phyloP scores from a whole-genome alignment of 2,797 vertebrate species.

The Phrynocephalus vlangalii region DNA sequence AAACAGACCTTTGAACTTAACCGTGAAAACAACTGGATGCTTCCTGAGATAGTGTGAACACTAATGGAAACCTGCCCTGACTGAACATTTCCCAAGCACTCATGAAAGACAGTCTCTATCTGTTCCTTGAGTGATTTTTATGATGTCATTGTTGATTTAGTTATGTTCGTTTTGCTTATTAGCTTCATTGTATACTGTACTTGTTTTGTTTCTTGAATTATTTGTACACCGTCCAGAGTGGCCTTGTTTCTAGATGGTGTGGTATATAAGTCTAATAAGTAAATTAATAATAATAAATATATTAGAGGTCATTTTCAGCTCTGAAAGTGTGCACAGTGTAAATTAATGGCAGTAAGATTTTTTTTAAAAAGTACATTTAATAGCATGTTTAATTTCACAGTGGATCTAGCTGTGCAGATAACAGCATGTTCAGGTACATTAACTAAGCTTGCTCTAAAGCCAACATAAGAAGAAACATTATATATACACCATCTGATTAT shows the following conservation, averaged over 20 bases:
- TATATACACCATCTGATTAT: too few relatives aligned
- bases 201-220: too few relatives aligned
- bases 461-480: neutral
- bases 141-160: too few relatives aligned
- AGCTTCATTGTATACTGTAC: too few relatives aligned
- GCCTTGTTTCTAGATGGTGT: too few relatives aligned
- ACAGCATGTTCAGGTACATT: neutral
- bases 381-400: neutral
- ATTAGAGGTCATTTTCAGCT: neutral
- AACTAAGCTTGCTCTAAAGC: neutral
- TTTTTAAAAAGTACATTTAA: neutral
- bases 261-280: too few relatives aligned
- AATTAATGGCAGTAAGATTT: neutral
- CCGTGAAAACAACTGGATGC: neutral
- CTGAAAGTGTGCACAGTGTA: neutral
- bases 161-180: too few relatives aligned
- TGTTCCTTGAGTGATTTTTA: too few relatives aligned
- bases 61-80: neutral
- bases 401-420: neutral
- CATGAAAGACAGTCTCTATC: neutral
- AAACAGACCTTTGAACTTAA: neutral
- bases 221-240: too few relatives aligned
- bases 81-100: neutral
- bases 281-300: too few relatives aligned
- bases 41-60: neutral